These are phyloP conservation scores for Micromesistius poutassou DNA, from an alignment of 2,797 vertebrate species.

Conservation along the genomic window DNA sequence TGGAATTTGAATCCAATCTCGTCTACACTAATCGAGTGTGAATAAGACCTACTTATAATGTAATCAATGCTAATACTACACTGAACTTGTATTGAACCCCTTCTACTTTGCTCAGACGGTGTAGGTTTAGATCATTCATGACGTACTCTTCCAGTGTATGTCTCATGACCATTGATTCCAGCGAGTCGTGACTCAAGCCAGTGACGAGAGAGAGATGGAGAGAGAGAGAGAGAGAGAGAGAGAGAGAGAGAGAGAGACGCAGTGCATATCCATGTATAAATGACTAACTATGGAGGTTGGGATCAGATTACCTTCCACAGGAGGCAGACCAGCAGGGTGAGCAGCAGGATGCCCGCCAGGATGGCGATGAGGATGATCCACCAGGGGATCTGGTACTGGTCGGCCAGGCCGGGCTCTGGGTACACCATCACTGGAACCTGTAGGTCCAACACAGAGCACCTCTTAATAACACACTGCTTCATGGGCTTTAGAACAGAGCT, in stretches of 20 bases:
- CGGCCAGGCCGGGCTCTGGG: slow-evolving; percentile 75
- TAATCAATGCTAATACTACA: not conserved
- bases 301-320: slow-evolving; percentile 85
- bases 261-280: not conserved
- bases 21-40: not conserved
- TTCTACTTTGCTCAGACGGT: not conserved
- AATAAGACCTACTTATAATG: not conserved
- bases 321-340: slow-evolving; percentile 80
- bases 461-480: not conserved
- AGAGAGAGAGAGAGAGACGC: no score
- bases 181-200: not conserved
- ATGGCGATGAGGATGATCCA: slow-evolving; percentile 88
- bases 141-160: not conserved
- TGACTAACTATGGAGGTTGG: not conserved
- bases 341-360: slow-evolving; percentile 80
- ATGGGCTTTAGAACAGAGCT: not conserved
- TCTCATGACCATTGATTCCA: not conserved
- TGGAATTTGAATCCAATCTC: not conserved
- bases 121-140: not conserved
- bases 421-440: slow-evolving; percentile 87
- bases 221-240: no score
- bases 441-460: not conserved
- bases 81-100: not conserved
- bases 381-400: slow-evolving; percentile 81
- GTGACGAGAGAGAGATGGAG: not conserved